Evolutionary conservation across 2,797 vertebrate genomes (phyloP).

Genomic region (Ispidina picta): DNA sequence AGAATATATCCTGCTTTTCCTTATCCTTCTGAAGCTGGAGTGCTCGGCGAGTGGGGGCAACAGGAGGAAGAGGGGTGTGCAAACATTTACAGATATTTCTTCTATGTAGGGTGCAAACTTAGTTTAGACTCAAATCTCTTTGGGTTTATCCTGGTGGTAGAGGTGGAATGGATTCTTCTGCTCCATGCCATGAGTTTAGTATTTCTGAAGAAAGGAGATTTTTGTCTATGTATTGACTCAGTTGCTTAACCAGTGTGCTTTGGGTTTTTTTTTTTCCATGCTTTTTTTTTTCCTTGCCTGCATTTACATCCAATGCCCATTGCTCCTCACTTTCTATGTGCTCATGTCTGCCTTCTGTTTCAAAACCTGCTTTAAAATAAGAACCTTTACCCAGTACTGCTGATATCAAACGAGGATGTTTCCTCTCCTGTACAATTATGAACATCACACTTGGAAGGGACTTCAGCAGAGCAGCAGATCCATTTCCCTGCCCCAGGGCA

Average conservation of each 20-base stretch:
- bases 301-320: not conserved
- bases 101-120: not conserved
- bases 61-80: not conserved
- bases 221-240: not conserved
- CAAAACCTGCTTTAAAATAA: not conserved
- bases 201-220: not conserved
- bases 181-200: not conserved
- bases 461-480: not conserved
- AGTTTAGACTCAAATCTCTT: not conserved
- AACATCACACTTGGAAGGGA: not conserved
- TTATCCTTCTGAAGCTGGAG: not conserved
- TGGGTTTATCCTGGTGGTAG: not conserved
- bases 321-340: not conserved
- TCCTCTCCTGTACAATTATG: not conserved
- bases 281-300: not conserved
- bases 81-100: not conserved
- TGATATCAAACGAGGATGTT: not conserved
- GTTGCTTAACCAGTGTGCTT: not conserved
- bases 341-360: not conserved
- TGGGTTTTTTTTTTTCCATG: too few species aligned
- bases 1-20: not conserved
- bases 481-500: not conserved
- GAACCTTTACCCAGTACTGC: not conserved
- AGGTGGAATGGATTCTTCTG: not conserved
- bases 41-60: not conserved